Percentiles rank a stretch among this genome's conserved stretches.
These are phyloP conservation scores for Kryptolebias ocellatus DNA, from an alignment of 2,797 vertebrate genomes.

Conservation along the genomic window DNA sequence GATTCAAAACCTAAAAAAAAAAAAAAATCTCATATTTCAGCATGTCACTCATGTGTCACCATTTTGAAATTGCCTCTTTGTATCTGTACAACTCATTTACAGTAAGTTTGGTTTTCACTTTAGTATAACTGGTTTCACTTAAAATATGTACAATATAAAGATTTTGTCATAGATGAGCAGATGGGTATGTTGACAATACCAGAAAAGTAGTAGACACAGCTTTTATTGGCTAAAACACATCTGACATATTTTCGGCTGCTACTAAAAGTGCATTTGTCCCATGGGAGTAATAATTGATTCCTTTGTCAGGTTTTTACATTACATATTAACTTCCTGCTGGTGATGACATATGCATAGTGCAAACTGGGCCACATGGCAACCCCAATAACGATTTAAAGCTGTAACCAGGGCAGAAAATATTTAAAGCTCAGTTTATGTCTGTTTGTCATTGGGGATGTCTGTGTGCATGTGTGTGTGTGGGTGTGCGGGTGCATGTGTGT, in stretches of 20 bases:
- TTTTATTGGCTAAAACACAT: conserved; percentile 5
- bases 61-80: too few relatives aligned
- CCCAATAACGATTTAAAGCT: conserved; percentile 52
- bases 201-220: conserved; percentile 13
- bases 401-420: conserved; percentile 73
- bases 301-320: conserved; percentile 20
- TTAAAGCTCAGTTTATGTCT: conserved; percentile 70
- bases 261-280: conserved; percentile 20
- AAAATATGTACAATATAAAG: too few relatives aligned
- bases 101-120: not conserved
- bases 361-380: conserved; percentile 44
- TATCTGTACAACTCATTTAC: too few relatives aligned
- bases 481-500: conserved; percentile 25
- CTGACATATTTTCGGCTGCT: conserved; percentile 35
- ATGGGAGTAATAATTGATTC: conserved; percentile 57
- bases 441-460: conserved; percentile 45
- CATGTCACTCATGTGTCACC: too few relatives aligned
- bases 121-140: too few relatives aligned
- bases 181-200: not conserved
- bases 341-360: conserved; percentile 33
- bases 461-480: conserved; percentile 27
- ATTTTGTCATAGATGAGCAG: not conserved
- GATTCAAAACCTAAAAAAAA: too few relatives aligned
- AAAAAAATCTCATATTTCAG: too few relatives aligned
- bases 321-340: conserved; percentile 54